Percentiles rank a stretch among this genome's conserved stretches.
phyloP scores from a whole-genome alignment of 2,797 vertebrate genomes.

The Trachops cirrhosus region DNA sequence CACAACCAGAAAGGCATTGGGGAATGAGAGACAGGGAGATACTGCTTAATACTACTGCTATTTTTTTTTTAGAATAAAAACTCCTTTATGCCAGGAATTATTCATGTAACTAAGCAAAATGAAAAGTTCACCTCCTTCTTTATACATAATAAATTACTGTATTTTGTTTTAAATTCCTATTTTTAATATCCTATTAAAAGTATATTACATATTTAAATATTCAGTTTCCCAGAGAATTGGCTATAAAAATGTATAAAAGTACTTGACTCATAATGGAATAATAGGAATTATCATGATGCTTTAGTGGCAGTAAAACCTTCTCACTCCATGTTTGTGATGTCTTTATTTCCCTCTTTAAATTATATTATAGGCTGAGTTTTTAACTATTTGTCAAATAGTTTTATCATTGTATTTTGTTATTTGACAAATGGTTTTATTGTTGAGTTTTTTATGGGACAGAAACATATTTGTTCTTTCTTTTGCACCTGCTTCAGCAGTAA shows the following conservation, averaged over 20 bases:
- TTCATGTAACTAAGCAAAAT: not conserved
- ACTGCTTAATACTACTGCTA: not conserved
- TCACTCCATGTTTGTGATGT: not conserved
- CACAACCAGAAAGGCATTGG: not conserved
- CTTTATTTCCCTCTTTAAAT: not conserved
- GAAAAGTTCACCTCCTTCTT: not conserved
- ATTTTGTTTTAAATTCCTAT: not conserved
- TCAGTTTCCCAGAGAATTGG: not conserved
- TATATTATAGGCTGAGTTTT: not conserved
- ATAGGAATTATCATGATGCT: not conserved
- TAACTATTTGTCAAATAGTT: not conserved
- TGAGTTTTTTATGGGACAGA: slow-evolving; percentile 9
- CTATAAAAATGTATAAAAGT: not conserved
- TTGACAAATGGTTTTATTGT: not conserved
- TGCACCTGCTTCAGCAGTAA: slow-evolving; percentile 12
- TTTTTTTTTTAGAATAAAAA: slow-evolving; percentile 25
- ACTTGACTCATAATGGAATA: not conserved
- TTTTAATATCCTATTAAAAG: not conserved
- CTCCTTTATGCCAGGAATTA: not conserved
- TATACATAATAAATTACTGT: not conserved
- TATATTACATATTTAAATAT: not conserved
- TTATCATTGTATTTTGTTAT: not conserved
- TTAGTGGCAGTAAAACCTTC: not conserved
- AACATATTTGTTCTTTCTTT: not conserved
- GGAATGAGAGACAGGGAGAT: not conserved